Evolutionary conservation across 1,140 invertebrate species (phyloP).

Genomic region (Diachasma alloeum): DNA sequence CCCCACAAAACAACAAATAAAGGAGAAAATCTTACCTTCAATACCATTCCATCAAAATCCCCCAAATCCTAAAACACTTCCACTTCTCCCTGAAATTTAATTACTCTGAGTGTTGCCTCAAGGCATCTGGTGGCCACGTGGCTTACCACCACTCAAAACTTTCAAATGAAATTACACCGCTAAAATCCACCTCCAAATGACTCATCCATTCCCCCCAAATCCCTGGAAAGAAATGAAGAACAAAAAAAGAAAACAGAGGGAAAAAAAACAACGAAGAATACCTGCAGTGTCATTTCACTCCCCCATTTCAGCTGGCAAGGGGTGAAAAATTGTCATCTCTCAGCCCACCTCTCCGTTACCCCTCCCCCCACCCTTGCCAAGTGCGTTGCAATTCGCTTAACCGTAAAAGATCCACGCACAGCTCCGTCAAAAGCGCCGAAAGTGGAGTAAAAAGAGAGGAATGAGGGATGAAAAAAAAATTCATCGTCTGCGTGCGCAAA

Average conservation of each 20-base stretch:
- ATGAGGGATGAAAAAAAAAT: neutral
- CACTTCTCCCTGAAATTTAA: neutral
- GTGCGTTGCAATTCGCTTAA: conserved; percentile 7
- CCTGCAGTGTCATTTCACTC: neutral
- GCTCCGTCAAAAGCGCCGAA: neutral
- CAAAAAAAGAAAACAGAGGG: neutral
- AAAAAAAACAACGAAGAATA: neutral
- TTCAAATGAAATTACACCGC: neutral
- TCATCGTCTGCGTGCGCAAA: neutral
- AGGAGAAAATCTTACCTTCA: neutral
- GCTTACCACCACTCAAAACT: neutral
- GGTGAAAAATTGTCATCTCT: neutral
- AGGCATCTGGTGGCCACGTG: neutral
- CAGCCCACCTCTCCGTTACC: no score
- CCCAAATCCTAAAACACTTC: neutral
- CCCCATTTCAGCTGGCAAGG: neutral
- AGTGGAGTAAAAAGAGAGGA: neutral
- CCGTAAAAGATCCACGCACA: neutral
- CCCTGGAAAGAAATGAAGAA: neutral
- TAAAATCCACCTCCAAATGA: neutral
- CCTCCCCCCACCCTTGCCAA: neutral
- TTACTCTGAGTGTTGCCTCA: neutral
- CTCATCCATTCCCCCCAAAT: neutral
- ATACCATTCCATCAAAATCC: neutral
- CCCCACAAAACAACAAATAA: neutral